These are phyloP conservation scores for Octopus bimaculoides DNA, from an alignment of 1,140 invertebrate species.

Conservation along the genomic window DNA sequence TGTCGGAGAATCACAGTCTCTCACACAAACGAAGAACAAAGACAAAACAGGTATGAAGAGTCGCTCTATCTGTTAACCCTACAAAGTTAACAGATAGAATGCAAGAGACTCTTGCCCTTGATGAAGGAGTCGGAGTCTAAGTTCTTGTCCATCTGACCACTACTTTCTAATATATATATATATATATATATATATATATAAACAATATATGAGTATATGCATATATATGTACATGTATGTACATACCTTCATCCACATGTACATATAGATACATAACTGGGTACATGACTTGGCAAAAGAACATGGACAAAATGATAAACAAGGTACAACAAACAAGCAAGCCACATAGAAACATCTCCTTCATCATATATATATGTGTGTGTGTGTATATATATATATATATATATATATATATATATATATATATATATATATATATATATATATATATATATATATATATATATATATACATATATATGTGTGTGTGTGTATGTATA, in stretches of 20 bases:
- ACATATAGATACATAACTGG: neutral
- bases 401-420: neutral
- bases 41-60: too few species aligned
- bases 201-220: neutral
- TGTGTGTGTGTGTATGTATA: neutral
- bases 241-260: neutral
- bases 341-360: neutral
- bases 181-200: too few species aligned
- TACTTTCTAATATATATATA: too few species aligned
- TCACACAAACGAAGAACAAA: too few species aligned
- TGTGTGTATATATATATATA: neutral
- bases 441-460: constrained; percentile 5
- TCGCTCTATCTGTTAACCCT: too few species aligned
- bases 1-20: too few species aligned
- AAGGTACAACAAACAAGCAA: too few species aligned
- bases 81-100: too few species aligned
- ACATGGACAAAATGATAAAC: neutral
- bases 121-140: too few species aligned
- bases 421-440: constrained; percentile 10
- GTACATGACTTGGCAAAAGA: neutral
- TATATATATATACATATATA: neutral
- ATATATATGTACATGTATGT: neutral
- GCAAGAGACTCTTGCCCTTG: too few species aligned
- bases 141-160: too few species aligned
- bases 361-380: neutral